phyloP scores from a whole-genome alignment of 2,797 vertebrate species.

The Enoplosus armatus region DNA sequence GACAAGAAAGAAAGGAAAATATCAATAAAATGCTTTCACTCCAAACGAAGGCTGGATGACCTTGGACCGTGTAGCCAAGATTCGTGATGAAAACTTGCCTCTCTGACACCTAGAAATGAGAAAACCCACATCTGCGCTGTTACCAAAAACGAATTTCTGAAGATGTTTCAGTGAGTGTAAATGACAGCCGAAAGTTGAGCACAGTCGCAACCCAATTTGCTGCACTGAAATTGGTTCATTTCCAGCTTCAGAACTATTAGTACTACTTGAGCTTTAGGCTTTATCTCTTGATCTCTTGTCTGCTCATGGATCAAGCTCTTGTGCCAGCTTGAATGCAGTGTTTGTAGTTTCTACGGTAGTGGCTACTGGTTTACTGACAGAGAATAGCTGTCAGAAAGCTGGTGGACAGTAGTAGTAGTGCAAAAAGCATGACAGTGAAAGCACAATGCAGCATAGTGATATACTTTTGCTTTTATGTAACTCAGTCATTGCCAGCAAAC shows the following conservation, averaged over 20 bases:
- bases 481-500: constrained; percentile 21
- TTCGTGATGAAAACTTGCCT: constrained; percentile 27
- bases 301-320: constrained; percentile 9
- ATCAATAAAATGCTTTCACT: constrained; percentile 1
- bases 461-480: constrained; percentile 21
- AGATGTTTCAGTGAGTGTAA: constrained; percentile 25
- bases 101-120: constrained; percentile 35
- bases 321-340: constrained; percentile 8
- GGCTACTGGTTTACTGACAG: neutral
- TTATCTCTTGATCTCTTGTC: constrained; percentile 18
- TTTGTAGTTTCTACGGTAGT: neutral
- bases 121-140: neutral
- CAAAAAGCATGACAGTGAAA: constrained; percentile 1
- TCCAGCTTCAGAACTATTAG: constrained; percentile 23
- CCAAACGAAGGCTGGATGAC: neutral
- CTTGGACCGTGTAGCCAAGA: neutral
- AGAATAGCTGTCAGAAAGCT: constrained; percentile 4
- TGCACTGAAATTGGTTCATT: constrained; percentile 26
- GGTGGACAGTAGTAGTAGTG: neutral
- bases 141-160: constrained; percentile 28
- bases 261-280: constrained; percentile 17
- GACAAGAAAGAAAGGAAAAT: neutral
- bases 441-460: neutral
- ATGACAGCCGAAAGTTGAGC: constrained; percentile 31
- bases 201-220: constrained; percentile 19